Evolutionary conservation across 1,140 invertebrate genomes (phyloP).

Genomic region (Eulimnadia texana): DNA sequence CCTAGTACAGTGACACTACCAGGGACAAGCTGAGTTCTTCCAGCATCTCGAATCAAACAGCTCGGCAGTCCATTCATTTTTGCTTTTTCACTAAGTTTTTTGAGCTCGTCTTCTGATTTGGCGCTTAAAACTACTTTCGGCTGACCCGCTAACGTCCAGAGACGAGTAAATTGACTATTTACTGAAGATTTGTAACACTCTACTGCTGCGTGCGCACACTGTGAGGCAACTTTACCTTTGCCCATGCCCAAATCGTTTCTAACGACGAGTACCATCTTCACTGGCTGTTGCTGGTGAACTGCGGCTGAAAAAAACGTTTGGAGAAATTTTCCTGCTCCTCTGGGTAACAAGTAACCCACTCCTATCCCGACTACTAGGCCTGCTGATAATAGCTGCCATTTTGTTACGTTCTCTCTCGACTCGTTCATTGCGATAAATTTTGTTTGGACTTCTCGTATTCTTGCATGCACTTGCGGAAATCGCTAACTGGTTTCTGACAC

Average conservation of each 20-base stretch:
- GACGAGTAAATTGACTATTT: background rate
- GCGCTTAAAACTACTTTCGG: slow-evolving; percentile 12
- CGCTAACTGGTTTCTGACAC: slow-evolving; percentile 31
- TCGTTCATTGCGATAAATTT: background rate
- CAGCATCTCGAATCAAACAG: slow-evolving; percentile 12
- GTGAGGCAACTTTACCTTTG: slow-evolving; percentile 35
- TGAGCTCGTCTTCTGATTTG: slow-evolving; percentile 2
- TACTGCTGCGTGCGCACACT: slow-evolving; percentile 37
- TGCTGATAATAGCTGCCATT: background rate
- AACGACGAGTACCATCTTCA: slow-evolving; percentile 40
- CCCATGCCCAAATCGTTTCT: slow-evolving; percentile 36
- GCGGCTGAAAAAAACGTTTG: background rate
- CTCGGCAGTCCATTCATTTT: background rate
- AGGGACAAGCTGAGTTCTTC: slow-evolving; percentile 11
- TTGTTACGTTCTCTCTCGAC: background rate
- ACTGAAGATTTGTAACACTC: slow-evolving; percentile 10
- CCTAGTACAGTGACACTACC: slow-evolving; percentile 9
- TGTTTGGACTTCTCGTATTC: slow-evolving; percentile 19
- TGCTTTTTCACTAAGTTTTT: background rate
- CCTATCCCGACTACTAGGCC: background rate
- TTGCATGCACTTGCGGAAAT: slow-evolving; percentile 30
- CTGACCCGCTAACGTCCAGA: slow-evolving; percentile 6
- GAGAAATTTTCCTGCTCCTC: too few relatives aligned
- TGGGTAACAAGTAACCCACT: background rate
- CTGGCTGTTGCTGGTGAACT: slow-evolving; percentile 16